Evolutionary conservation across 1,140 invertebrate genomes (phyloP), one percentile per base, ranked within the genome.

Genomic region (Dendroctonus ponderosae): DNA sequence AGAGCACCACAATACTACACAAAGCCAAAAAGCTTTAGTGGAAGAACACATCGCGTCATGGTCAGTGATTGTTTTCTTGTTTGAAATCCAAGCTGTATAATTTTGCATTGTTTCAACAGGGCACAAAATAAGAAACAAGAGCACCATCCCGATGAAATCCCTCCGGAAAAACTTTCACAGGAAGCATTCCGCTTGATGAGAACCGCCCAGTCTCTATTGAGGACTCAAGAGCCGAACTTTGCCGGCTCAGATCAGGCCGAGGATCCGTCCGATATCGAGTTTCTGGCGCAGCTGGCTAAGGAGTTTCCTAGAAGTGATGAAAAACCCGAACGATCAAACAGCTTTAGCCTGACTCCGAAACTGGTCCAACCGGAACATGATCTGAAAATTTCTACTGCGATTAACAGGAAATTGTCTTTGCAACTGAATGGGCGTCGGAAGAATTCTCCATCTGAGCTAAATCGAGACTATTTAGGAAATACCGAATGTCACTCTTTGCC

Each of bases 181-280:
- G 87, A 89, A 77, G 86, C 87, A 8, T 89, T 86, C 66, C 81
- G 85, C 42, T 77, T 89, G 51, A 80, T 86, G 70, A 80, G 87
- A 65, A 89, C 86, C 5, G 85, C 87, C 43, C 85, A 88, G 66
- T 89, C 87, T 9, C 75, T 89, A 12, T 70, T 89, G 39, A 78
- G 82, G 63, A 88, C 85, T 56, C 81, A 84, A 66, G 87, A 88
- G 67, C 86, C 87, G 1, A 85, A 87, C 71, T 76, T 89, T 40
- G 78, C 79, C 0, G 80, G 81, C 48, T 43, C 68, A 4, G 63
- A 68, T 37, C 61, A 61, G 9, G 52, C 61, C 12, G 66, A 74
- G 48, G 43, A 57, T 6, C 62, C 66, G 26, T 70, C 74, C 15
- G 76, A 78, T 51, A 50, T 73, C 8, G 72, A 73, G 37, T 78